Evolutionary conservation across 2,113 vertebrate species (phyloP).

Genomic region (Cephalopholis sonnerati): DNA sequence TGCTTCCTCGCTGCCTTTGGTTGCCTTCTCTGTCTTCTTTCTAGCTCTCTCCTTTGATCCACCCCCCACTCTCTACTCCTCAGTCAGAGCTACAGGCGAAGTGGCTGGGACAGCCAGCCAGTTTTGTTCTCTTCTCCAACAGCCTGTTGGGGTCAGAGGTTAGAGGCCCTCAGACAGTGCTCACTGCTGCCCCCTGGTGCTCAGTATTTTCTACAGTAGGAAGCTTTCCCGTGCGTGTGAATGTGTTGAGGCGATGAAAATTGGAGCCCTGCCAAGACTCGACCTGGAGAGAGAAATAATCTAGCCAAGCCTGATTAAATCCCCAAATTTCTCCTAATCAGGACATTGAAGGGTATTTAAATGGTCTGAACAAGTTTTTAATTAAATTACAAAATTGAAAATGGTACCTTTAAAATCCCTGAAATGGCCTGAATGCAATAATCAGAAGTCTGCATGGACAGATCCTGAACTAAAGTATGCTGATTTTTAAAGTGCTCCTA

Average conservation of each 20-base stretch:
- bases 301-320: conserved; percentile 36
- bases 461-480: neutral
- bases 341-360: conserved; percentile 39
- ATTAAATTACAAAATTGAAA: conserved; percentile 40
- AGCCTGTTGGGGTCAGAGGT: conserved; percentile 72
- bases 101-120: conserved; percentile 47
- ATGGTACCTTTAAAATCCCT: conserved; percentile 6
- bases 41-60: conserved; percentile 56
- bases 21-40: conserved; percentile 17
- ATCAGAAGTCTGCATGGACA: neutral
- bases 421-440: conserved; percentile 6
- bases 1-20: conserved; percentile 4
- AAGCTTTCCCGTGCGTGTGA: conserved; percentile 13
- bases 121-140: conserved; percentile 65
- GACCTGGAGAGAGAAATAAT: conserved; percentile 46
- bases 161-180: conserved; percentile 59
- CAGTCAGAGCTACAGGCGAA: conserved; percentile 60
- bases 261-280: conserved; percentile 47
- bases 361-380: conserved; percentile 16
- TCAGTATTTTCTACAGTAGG: conserved; percentile 6
- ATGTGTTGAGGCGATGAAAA: conserved; percentile 17
- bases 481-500: neutral
- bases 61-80: conserved; percentile 32
- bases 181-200: conserved; percentile 73
- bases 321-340: conserved; percentile 31